phyloP scores from a whole-genome alignment of 1,140 invertebrate genomes.

The Ylistrum balloti region DNA sequence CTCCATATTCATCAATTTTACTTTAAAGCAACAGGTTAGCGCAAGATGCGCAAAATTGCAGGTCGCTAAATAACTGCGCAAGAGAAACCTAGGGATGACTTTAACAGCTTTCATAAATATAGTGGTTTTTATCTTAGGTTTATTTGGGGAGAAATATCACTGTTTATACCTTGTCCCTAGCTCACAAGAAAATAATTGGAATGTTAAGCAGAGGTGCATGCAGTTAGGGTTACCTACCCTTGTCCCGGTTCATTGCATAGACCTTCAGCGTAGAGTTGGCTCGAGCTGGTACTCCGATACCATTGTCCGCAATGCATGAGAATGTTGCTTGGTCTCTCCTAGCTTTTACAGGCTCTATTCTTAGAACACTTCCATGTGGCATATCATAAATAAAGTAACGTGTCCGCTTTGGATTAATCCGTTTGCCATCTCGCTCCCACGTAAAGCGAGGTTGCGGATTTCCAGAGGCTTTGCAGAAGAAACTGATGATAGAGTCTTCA shows the following conservation, averaged over 20 bases:
- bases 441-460: slow-evolving; percentile 93
- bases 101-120: not conserved
- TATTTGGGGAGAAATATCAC: not conserved
- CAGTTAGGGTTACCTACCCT: slow-evolving; percentile 40
- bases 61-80: not conserved
- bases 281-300: slow-evolving; percentile 89
- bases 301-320: slow-evolving; percentile 77
- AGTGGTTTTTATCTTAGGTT: not conserved
- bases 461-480: slow-evolving; percentile 97
- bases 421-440: slow-evolving; percentile 95
- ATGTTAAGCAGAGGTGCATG: not conserved
- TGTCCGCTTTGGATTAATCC: slow-evolving; percentile 86
- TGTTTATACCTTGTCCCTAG: not conserved
- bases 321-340: slow-evolving; percentile 87
- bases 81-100: not conserved
- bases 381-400: slow-evolving; percentile 82
- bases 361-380: slow-evolving; percentile 90
- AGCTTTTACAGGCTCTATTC: slow-evolving; percentile 95
- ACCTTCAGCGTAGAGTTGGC: slow-evolving; percentile 93
- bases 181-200: not conserved
- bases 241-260: slow-evolving; percentile 81
- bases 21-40: not conserved
- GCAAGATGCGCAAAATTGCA: not conserved
- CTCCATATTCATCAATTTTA: not conserved
- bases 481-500: slow-evolving; percentile 93